Evolutionary conservation across 2,113 vertebrate species (phyloP), one percentile per base, ranked within the genome.

Genomic region (Microtus oregoni): DNA sequence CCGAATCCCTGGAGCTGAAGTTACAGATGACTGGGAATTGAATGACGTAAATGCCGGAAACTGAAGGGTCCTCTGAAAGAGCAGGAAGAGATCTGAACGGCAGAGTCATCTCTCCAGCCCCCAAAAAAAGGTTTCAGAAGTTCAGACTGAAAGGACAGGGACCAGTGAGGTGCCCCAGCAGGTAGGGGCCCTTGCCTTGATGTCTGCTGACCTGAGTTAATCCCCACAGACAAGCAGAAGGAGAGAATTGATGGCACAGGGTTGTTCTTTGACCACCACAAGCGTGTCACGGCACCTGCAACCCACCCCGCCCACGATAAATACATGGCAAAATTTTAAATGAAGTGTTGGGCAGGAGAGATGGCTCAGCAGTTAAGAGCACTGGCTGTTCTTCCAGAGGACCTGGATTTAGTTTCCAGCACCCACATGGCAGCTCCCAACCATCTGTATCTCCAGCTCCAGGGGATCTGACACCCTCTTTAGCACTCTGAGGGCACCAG

Each of bases 221-320:
- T 12, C 63, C 55, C 13, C 61, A 19, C 15, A 20, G 7, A 47
- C 44, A 32, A 30, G 26, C 12, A 9, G 28, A 67, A 79, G 28
- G 63, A 67, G 41, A 86, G 83, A 47, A 44, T 28, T 68, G 5
- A 12, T 17, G 11, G 28, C 30, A 19, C 13, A 41, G 61, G 10
- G 28, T 19, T 86, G 41, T 32, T 38, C 28, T 44, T 11, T 67
- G 61, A 47, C 61, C 5, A 7, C 28, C 63, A 20, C 28, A 5
- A 0, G 17, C 3, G 0, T 47, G 83, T 47, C 30, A 11, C 6
- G 15, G 82, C 15, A 44, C 6, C 9, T 5, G 28, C 24, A 41
- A 28, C 1, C 3, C 61, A 38, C 61, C 14, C 24, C 26, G 20
- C 15, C 7, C 38, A 19, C 4, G 17, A 44, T 63, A 17, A 41